phyloP scores from a whole-genome alignment of 2,797 vertebrate species.

The Muraenolepis orangiensis region DNA sequence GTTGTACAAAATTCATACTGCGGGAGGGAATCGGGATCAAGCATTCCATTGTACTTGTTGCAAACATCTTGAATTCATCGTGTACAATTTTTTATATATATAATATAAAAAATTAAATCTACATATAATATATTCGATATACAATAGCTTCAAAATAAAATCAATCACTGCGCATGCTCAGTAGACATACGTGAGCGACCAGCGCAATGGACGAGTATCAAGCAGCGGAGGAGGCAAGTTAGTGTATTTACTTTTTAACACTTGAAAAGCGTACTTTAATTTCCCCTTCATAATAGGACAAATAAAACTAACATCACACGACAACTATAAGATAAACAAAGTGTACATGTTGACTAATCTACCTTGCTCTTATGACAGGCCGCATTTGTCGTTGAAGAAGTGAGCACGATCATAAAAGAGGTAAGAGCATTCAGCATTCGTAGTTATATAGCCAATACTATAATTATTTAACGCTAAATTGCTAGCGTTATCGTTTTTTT shows the following conservation, averaged over 20 bases:
- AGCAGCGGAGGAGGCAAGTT: background rate
- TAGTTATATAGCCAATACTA: background rate
- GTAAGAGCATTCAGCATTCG: conserved; percentile 65
- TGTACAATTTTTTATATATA: too few species aligned
- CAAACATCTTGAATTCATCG: too few species aligned
- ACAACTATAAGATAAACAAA: background rate
- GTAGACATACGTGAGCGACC: background rate
- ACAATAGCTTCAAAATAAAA: too few species aligned
- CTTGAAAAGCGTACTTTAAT: background rate
- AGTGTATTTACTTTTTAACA: background rate
- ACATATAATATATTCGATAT: too few species aligned
- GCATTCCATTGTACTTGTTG: too few species aligned
- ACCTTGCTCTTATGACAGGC: conserved; percentile 66
- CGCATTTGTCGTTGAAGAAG: conserved; percentile 86
- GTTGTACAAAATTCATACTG: too few species aligned
- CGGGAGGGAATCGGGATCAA: too few species aligned
- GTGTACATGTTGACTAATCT: background rate
- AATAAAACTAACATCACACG: background rate
- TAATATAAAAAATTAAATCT: too few species aligned
- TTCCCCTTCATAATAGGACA: background rate
- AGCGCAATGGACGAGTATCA: background rate
- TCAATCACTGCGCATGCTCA: background rate
- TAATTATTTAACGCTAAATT: background rate
- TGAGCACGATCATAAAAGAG: conserved; percentile 90
- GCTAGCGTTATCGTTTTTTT: background rate